phyloP scores from a whole-genome alignment of 2,113 vertebrate species.

The Corynorhinus townsendii region DNA sequence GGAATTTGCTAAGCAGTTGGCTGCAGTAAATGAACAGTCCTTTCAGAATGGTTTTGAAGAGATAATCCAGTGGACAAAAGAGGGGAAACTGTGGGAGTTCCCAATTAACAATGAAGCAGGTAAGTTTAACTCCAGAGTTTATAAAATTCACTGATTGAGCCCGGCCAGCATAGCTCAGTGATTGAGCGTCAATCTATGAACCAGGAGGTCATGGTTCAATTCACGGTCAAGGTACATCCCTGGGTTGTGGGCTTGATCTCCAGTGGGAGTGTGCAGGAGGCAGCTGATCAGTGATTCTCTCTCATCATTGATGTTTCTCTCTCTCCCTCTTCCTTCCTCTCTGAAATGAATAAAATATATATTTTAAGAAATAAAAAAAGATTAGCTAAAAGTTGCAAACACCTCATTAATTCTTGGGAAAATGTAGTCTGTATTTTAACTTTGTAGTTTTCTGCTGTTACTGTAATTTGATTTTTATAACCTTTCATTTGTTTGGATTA shows the following conservation, averaged over 20 bases:
- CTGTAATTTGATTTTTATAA: constrained; percentile 20
- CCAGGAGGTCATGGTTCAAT: no score
- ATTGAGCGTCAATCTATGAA: no score
- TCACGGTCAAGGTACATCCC: no score
- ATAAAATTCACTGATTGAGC: not conserved
- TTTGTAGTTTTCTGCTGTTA: not conserved
- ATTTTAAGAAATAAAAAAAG: not conserved
- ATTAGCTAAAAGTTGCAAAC: not conserved
- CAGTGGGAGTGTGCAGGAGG: no score
- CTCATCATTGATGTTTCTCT: no score
- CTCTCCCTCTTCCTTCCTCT: no score
- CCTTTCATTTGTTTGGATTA: constrained; percentile 18
- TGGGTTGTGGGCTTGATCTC: no score
- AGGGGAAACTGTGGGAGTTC: constrained; percentile 93
- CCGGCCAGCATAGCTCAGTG: not conserved
- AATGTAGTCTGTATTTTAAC: not conserved
- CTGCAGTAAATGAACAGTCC: constrained; percentile 73
- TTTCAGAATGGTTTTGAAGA: constrained; percentile 94
- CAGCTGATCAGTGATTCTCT: no score
- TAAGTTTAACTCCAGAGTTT: constrained; percentile 63
- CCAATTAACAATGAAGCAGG: constrained; percentile 93
- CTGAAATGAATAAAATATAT: no score
- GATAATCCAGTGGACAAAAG: constrained; percentile 96
- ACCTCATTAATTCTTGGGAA: not conserved
- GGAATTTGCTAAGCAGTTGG: constrained; percentile 87